Conservation (phyloP, 2,113 vertebrate genomes). For the Lynx canadensis region DNA sequence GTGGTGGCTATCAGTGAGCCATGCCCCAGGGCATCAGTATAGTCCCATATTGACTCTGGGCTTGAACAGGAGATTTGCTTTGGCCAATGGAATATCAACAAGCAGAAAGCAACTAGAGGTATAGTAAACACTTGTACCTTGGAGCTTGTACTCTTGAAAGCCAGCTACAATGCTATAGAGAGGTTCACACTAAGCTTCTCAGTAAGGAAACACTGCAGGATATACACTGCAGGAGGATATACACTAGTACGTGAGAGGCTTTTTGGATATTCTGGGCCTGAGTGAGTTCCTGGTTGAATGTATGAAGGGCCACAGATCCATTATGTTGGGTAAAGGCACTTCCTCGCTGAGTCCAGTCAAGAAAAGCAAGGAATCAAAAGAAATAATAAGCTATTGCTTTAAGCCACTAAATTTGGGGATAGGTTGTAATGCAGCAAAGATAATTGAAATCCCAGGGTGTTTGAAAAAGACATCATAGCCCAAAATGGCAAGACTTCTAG, state of each 20-base stretch:
- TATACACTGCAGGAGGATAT: background rate
- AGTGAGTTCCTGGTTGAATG: background rate
- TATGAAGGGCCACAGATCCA: background rate
- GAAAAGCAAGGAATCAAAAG: background rate
- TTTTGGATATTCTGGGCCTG: background rate
- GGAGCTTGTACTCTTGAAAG: background rate
- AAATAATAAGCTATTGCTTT: background rate
- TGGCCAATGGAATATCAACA: background rate
- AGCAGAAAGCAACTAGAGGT: background rate
- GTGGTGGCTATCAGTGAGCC: background rate
- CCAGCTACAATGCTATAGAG: background rate
- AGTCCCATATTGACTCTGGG: background rate
- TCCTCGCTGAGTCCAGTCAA: background rate
- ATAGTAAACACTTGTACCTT: background rate
- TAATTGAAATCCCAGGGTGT: background rate
- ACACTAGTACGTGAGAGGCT: background rate
- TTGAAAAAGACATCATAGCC: background rate
- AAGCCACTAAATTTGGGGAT: background rate
- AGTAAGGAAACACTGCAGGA: background rate
- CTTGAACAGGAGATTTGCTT: background rate
- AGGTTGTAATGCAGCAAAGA: background rate
- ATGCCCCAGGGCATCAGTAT: rapidly evolving
- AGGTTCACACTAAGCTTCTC: background rate
- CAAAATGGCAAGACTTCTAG: background rate
- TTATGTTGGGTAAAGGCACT: rapidly evolving